Percentiles rank a stretch among this genome's conserved stretches.
These are phyloP conservation scores for Danaus plexippus DNA, from an alignment of 1,140 invertebrate genomes.

Conservation along the genomic window DNA sequence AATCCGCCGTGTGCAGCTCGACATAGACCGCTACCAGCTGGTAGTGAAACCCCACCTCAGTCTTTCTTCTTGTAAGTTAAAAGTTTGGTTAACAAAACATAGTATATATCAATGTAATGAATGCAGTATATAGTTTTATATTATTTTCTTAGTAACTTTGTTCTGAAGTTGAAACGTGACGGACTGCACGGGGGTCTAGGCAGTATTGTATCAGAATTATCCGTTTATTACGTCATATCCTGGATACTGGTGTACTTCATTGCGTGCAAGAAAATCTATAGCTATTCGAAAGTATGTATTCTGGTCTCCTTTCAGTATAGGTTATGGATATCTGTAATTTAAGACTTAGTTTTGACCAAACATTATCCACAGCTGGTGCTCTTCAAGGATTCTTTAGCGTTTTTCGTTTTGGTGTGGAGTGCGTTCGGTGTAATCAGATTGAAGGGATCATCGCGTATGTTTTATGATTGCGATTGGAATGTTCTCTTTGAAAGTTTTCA, in stretches of 20 bases:
- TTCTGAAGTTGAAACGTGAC: slow-evolving; percentile 46
- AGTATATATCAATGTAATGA: not conserved
- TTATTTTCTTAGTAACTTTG: slow-evolving; percentile 40
- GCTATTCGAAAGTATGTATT: slow-evolving; percentile 54
- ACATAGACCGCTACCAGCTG: slow-evolving; percentile 38
- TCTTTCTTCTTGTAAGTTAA: slow-evolving; percentile 54
- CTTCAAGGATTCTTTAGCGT: slow-evolving; percentile 55
- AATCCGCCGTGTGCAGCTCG: slow-evolving; percentile 45
- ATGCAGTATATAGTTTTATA: slow-evolving; percentile 1
- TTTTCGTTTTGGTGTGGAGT: slow-evolving; percentile 38
- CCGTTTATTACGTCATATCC: slow-evolving; percentile 47
- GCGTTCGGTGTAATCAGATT: slow-evolving; percentile 38
- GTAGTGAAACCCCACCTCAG: slow-evolving; percentile 48
- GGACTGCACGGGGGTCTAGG: slow-evolving; percentile 49
- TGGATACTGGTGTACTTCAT: slow-evolving; percentile 58
- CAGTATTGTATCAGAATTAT: slow-evolving; percentile 42
- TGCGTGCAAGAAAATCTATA: slow-evolving; percentile 51
- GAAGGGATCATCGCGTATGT: slow-evolving; percentile 40
- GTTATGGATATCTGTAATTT: not conserved
- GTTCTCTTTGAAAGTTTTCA: slow-evolving; percentile 32
- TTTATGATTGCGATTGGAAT: slow-evolving; percentile 45
- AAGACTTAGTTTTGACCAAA: not conserved
- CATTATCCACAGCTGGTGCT: slow-evolving; percentile 41
- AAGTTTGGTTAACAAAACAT: not conserved
- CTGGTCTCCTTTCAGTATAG: not conserved